phyloP scores from a whole-genome alignment of 2,797 vertebrate genomes.

The Micromesistius poutassou region DNA sequence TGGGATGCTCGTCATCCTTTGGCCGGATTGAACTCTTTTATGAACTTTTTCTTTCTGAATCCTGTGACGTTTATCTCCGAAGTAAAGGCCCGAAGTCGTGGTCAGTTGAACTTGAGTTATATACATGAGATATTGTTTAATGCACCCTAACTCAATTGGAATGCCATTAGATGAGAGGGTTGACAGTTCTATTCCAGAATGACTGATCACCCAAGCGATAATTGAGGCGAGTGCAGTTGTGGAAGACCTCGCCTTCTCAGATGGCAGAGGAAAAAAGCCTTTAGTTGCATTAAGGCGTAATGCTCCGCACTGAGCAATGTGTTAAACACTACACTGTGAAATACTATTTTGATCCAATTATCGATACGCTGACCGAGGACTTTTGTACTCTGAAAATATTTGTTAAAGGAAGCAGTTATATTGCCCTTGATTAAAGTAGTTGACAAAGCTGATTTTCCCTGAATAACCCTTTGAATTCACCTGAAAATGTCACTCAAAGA shows the following conservation, averaged over 20 bases:
- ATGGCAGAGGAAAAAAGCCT: conserved; percentile 26
- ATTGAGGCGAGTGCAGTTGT: conserved; percentile 33
- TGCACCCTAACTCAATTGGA: conserved; percentile 70
- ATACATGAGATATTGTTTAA: conserved; percentile 60
- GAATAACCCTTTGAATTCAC: conserved; percentile 14
- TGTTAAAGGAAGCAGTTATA: not conserved
- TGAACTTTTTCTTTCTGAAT: not conserved
- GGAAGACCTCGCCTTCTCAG: conserved; percentile 12
- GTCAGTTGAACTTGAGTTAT: conserved; percentile 29
- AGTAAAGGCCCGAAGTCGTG: conserved; percentile 2
- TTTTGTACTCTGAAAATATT: not conserved
- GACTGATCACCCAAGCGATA: conserved; percentile 49
- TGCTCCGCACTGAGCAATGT: conserved; percentile 24
- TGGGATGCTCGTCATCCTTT: not conserved
- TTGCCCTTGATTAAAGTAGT: not conserved
- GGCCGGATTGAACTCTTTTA: not conserved
- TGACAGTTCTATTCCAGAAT: conserved; percentile 51
- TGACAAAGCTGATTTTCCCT: not conserved
- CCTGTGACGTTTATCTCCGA: not conserved
- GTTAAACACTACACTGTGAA: not conserved
- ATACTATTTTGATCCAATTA: conserved; percentile 2
- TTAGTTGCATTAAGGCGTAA: conserved; percentile 31
- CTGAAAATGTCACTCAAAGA: not conserved
- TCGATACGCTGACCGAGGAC: not conserved
- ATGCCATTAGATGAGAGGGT: conserved; percentile 64